Evolutionary conservation across 2,888 invertebrate species (phyloP), one percentile per base, ranked within the genome.

Genomic region (Nomada ruficornis): DNA sequence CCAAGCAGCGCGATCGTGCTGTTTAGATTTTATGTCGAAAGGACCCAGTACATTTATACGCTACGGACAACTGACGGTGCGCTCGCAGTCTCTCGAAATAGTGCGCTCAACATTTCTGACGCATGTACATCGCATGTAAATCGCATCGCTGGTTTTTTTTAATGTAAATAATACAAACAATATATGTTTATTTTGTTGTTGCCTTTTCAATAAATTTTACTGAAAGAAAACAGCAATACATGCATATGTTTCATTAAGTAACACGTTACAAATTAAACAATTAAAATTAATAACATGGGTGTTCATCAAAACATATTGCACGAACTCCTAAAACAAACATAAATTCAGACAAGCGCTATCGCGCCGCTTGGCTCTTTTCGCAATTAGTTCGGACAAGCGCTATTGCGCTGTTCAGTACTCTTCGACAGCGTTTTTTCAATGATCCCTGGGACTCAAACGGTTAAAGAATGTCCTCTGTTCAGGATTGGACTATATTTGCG

Each of bases 251-350:
- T 50, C 15, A 50, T 50, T 36, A 7, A 36, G 36, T 36, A 36
- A 36, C 36, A 7, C 5, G 36, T 36, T 36, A 36, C 36, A 36
- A 9, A 36, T 36, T 5, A 36, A 29, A 36, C 68, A 44, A 0
- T 57, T 68, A 68, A 20, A 57, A 55, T 57, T 44, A 42, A 20
- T 23, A 57, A 47, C 57, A 68, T 68, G 3, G 55, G 15, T 57
- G 68, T 57, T 68, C 42, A 57, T 68, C 36, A 47, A 64, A 64
- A 55, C 26, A 29, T 50, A 23, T 20, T 52, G 47, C 26, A 59
- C 26, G 29, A 57, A 59, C 7, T 44, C n/a, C 26, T 57, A 26
- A 26, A 2, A 26, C 26, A 2, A 26, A 26, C 26, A 26, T 26
- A 26, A 26, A 26, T 26, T 26, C 26, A 26, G 2, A 26, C 26